Evolutionary conservation across 2,113 vertebrate species (phyloP).

Genomic region (Cavia porcellus): DNA sequence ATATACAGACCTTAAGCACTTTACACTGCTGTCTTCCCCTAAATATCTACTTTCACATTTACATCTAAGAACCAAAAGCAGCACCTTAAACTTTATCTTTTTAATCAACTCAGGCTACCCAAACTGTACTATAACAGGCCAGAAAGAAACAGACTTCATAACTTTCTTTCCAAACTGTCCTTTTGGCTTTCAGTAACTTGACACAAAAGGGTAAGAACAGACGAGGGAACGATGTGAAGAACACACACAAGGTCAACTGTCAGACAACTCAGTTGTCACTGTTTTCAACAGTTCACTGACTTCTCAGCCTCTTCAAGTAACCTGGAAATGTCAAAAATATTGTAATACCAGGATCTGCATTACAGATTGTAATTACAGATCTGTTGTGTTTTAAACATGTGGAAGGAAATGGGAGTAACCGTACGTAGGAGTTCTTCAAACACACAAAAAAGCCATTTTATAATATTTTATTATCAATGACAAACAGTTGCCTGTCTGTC

Average conservation of each 20-base stretch:
- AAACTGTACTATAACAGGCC: background rate
- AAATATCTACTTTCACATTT: background rate
- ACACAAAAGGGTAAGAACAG: background rate
- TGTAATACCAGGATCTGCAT: background rate
- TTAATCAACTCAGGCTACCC: background rate
- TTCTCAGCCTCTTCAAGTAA: background rate
- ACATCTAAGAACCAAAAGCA: background rate
- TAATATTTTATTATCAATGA: constrained; percentile 87
- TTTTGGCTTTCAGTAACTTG: background rate
- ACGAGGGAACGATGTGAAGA: background rate
- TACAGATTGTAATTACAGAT: background rate
- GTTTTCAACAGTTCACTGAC: background rate
- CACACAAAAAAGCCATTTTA: constrained; percentile 79
- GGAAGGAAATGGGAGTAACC: background rate
- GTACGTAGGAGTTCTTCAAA: constrained; percentile 52
- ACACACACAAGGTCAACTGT: background rate
- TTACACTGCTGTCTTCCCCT: background rate
- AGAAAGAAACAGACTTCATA: background rate
- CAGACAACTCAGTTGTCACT: background rate
- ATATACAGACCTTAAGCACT: background rate
- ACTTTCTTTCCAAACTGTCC: background rate
- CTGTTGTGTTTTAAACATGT: background rate
- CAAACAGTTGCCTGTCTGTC: constrained; percentile 81
- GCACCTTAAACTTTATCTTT: background rate
- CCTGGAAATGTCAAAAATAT: background rate